Conservation (phyloP, 2,113 vertebrate species). For the Hippopotamus amphibius region DNA sequence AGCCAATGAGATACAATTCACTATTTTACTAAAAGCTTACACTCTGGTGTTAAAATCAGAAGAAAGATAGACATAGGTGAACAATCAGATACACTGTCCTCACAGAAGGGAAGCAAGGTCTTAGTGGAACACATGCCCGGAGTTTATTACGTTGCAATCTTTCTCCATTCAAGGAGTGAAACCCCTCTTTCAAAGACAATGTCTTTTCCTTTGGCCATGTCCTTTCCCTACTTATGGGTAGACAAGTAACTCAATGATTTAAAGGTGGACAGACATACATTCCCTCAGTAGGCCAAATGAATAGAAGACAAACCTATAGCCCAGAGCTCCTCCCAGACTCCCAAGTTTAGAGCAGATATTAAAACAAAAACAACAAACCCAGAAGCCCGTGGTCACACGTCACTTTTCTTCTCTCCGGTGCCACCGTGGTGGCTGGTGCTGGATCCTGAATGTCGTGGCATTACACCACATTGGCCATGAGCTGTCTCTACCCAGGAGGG, state of each 20-base stretch:
- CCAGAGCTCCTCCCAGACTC: neutral
- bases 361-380: too few species aligned
- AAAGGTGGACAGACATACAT: neutral
- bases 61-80: neutral
- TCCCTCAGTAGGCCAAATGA: neutral
- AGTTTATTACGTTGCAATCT: neutral
- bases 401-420: neutral
- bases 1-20: neutral
- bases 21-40: neutral
- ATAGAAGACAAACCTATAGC: neutral
- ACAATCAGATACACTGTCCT: neutral
- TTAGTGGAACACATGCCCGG: fast-evolving
- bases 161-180: neutral
- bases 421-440: neutral
- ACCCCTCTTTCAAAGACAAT: neutral
- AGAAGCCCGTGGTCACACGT: neutral
- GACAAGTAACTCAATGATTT: neutral
- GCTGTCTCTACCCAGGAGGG: neutral
- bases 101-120: neutral
- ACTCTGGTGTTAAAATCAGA: neutral
- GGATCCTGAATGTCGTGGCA: neutral
- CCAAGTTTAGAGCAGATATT: neutral
- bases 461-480: fast-evolving
- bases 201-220: neutral
- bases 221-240: neutral